A percentile compares a stretch with the other conserved stretches of the same genome.
Conservation (phyloP, 2,797 vertebrate genomes). For the Sparus aurata region DNA sequence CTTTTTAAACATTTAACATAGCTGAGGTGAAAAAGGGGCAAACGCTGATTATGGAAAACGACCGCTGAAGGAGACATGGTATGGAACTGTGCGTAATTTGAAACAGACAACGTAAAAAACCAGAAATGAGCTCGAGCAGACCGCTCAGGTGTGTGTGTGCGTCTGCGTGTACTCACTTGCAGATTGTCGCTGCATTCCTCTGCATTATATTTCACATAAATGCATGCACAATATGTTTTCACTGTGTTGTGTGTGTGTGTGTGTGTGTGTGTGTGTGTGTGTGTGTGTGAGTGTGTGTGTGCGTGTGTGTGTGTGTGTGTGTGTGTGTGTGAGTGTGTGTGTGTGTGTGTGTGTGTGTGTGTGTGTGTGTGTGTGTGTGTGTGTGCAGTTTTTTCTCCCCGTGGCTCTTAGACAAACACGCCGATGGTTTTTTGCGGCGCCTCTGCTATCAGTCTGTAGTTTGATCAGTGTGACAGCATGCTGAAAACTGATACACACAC, state of each 20-base stretch:
- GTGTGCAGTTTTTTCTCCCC: slow-evolving; percentile 29
- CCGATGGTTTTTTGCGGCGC: slow-evolving; percentile 71
- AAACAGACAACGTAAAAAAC: slow-evolving; percentile 46
- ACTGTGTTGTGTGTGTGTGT: slow-evolving; percentile 32
- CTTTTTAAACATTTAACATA: slow-evolving; percentile 29
- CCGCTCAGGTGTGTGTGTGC: slow-evolving; percentile 39
- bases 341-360: slow-evolving; percentile 7
- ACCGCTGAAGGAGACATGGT: slow-evolving; percentile 1
- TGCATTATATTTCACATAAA: slow-evolving; percentile 74
- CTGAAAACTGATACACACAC: slow-evolving; percentile 81
- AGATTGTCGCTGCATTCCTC: slow-evolving; percentile 63
- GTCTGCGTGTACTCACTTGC: slow-evolving; percentile 61
- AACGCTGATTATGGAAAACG: slow-evolving; percentile 32
- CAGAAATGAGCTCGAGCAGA: slow-evolving; percentile 21
- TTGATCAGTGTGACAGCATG: slow-evolving; percentile 82
- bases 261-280: slow-evolving; percentile 13
- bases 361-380: slow-evolving; percentile 27
- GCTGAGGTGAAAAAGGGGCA: slow-evolving; percentile 24
- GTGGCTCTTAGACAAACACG: slow-evolving; percentile 76
- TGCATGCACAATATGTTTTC: slow-evolving; percentile 56
- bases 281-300: slow-evolving; percentile 27
- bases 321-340: slow-evolving; percentile 28
- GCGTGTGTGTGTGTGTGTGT: slow-evolving; percentile 13
- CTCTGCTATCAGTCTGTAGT: slow-evolving; percentile 76
- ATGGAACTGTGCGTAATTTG: slow-evolving; percentile 38